A percentile compares a stretch with the other conserved stretches of the same genome.
phyloP scores from a whole-genome alignment of 2,888 invertebrate species.

The Galeopsomyia nigrocyanea region DNA sequence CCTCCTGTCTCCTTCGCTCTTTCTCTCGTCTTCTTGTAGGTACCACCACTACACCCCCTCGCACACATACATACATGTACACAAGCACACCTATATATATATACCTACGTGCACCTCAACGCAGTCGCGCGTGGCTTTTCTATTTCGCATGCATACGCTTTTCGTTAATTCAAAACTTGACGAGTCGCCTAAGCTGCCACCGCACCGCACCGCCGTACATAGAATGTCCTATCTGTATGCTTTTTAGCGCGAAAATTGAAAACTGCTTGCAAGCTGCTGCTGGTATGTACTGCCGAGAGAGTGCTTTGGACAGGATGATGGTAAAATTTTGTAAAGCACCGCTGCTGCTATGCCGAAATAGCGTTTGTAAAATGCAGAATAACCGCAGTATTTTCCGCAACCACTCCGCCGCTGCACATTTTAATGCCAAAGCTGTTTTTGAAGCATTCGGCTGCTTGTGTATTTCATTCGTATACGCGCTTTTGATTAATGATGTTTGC shows the following conservation, averaged over 20 bases:
- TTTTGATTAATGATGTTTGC: too few species aligned
- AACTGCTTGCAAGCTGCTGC: constrained; percentile 4
- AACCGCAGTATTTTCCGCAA: too few species aligned
- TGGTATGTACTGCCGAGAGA: too few species aligned
- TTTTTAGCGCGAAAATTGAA: constrained; percentile 22
- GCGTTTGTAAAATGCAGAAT: too few species aligned
- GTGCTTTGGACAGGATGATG: too few species aligned
- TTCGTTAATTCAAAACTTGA: constrained; percentile 33
- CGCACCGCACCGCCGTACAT: constrained; percentile 5
- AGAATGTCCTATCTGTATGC: not conserved
- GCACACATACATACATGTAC: not conserved
- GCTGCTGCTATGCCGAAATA: too few species aligned
- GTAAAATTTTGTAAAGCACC: too few species aligned
- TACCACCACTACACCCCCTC: constrained; percentile 1
- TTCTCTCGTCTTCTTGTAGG: constrained; percentile 32
- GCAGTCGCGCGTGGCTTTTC: constrained; percentile 3
- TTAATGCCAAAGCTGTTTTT: too few species aligned
- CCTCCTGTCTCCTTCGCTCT: constrained; percentile 47
- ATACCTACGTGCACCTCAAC: not conserved
- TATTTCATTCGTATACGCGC: too few species aligned
- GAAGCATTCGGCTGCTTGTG: too few species aligned
- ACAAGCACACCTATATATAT: not conserved
- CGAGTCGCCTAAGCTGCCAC: not conserved
- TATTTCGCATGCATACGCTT: constrained; percentile 24
- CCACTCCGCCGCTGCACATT: too few species aligned